phyloP scores from a whole-genome alignment of 2,888 invertebrate species.

The Epinotia ramella region DNA sequence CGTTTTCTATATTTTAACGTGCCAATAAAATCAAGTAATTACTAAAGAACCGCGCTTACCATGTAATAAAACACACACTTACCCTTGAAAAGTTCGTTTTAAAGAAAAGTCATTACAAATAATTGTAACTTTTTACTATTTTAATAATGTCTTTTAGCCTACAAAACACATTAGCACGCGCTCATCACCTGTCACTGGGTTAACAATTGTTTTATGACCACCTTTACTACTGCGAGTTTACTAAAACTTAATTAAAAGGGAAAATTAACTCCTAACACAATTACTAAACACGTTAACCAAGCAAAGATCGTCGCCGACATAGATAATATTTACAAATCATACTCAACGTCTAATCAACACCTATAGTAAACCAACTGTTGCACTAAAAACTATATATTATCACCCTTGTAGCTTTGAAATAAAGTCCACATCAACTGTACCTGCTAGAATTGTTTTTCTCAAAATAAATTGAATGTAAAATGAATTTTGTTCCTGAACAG shows the following conservation, averaged over 20 bases:
- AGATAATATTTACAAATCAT: conserved; percentile 42
- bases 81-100: no score
- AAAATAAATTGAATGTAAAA: neutral
- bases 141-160: neutral
- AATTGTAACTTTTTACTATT: neutral
- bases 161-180: neutral
- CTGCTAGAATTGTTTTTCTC: neutral
- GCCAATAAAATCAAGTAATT: no score
- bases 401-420: neutral
- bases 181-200: neutral
- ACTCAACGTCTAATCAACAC: conserved; percentile 33
- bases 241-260: neutral
- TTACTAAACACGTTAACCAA: conserved; percentile 18
- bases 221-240: neutral
- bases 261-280: conserved; percentile 6
- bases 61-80: no score
- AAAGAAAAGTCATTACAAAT: neutral
- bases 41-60: no score
- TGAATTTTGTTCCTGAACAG: neutral
- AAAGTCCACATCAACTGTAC: neutral
- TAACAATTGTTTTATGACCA: conserved; percentile 2
- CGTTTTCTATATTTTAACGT: no score
- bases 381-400: neutral
- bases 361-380: conserved; percentile 19
- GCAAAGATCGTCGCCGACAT: conserved; percentile 13